Evolutionary conservation across 2,113 vertebrate genomes (phyloP).

Genomic region (Caretta caretta): DNA sequence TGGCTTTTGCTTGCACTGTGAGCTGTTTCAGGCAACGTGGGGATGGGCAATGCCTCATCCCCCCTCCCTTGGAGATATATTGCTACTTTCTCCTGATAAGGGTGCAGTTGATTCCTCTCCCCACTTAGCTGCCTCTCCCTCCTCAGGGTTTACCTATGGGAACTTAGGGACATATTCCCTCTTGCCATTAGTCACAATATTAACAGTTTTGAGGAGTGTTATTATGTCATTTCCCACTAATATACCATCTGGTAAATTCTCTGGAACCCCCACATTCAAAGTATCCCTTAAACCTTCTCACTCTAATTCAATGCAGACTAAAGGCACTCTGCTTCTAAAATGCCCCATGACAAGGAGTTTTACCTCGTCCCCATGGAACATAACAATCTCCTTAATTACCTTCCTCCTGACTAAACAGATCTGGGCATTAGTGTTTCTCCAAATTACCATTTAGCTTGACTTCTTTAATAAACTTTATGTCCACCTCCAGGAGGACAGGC

Average conservation of each 20-base stretch:
- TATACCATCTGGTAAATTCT: neutral
- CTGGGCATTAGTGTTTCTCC: neutral
- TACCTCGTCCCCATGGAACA: neutral
- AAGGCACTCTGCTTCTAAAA: neutral
- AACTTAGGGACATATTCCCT: neutral
- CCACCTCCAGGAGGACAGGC: neutral
- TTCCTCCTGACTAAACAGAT: neutral
- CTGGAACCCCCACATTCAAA: neutral
- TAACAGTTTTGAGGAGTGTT: neutral
- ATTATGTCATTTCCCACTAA: neutral
- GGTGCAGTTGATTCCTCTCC: too few species aligned
- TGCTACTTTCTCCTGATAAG: too few species aligned
- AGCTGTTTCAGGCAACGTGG: too few species aligned
- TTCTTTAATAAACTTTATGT: neutral
- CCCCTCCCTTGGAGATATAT: neutral
- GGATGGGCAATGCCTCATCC: neutral
- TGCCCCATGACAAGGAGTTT: neutral
- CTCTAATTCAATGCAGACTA: neutral
- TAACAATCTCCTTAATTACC: neutral
- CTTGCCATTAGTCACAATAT: neutral
- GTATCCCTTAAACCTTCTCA: neutral
- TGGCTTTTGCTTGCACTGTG: too few species aligned
- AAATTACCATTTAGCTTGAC: neutral
- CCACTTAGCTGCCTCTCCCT: too few species aligned
- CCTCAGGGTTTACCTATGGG: neutral